Percentiles rank a stretch among this genome's conserved stretches.
Evolutionary conservation across 2,797 vertebrate species (phyloP).

Genomic region (Crenichthys baileyi): DNA sequence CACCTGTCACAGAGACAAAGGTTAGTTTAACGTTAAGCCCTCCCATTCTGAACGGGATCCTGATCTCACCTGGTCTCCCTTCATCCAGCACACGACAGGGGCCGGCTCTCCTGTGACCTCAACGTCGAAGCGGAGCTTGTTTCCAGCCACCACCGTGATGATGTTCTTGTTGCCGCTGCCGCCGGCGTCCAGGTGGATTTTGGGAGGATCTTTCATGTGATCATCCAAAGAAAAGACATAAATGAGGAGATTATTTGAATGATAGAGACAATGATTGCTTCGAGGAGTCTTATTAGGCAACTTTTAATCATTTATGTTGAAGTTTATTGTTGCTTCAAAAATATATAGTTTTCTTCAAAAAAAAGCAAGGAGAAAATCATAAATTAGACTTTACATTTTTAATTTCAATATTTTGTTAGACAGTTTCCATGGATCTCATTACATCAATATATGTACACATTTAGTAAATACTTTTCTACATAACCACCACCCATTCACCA

Average conservation of each 20-base stretch:
- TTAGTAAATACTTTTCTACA: too few species aligned
- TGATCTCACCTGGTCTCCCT: conserved; percentile 76
- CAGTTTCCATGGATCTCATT: too few species aligned
- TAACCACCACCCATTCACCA: too few species aligned
- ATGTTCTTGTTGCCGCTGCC: conserved; percentile 80
- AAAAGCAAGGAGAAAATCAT: not conserved
- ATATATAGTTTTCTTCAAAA: not conserved
- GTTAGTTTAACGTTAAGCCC: too few species aligned
- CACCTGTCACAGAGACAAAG: conserved; percentile 65
- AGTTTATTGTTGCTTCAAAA: not conserved
- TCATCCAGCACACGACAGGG: conserved; percentile 87
- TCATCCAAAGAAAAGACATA: not conserved
- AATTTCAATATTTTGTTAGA: too few species aligned
- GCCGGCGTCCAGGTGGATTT: conserved; percentile 90
- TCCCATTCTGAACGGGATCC: not conserved
- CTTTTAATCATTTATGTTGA: not conserved
- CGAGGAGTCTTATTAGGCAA: not conserved
- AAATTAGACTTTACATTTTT: too few species aligned
- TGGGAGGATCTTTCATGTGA: conserved; percentile 85
- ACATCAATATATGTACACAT: too few species aligned
- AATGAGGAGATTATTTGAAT: conserved; percentile 4
- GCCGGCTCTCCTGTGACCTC: conserved; percentile 89
- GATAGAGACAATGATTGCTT: not conserved
- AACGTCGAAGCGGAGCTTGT: conserved; percentile 90
- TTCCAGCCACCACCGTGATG: conserved; percentile 90